These are phyloP conservation scores for Pipistrellus pygmaeus DNA, from an alignment of 2,797 vertebrate species.

Conservation along the genomic window DNA sequence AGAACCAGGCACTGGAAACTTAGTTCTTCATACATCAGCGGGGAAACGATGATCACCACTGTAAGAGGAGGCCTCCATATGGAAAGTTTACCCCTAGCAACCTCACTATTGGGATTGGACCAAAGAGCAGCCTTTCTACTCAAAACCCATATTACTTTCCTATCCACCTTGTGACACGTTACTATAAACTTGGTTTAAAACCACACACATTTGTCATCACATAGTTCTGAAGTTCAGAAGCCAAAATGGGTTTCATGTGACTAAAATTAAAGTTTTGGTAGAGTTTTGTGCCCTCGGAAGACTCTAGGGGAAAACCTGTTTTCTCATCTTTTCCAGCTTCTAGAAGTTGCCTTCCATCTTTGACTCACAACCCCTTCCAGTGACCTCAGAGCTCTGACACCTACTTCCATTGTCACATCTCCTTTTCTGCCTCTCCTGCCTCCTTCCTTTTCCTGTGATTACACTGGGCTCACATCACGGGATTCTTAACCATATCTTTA, in stretches of 20 bases:
- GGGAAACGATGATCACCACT: background rate
- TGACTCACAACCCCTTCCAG: background rate
- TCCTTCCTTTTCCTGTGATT: background rate
- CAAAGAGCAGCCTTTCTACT: background rate
- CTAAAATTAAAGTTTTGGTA: slow-evolving; percentile 27
- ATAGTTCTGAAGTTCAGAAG: background rate
- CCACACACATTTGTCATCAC: background rate
- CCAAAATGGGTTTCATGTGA: background rate
- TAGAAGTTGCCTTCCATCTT: background rate
- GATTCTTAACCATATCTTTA: background rate
- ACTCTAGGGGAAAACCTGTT: background rate
- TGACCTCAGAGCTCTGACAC: background rate
- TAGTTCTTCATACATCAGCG: background rate
- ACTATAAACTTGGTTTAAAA: background rate
- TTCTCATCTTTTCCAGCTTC: background rate
- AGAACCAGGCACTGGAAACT: background rate
- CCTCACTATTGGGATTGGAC: background rate
- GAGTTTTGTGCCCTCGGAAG: background rate
- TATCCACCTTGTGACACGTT: background rate
- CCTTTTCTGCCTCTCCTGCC: background rate
- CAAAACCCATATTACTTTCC: background rate
- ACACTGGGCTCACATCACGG: background rate
- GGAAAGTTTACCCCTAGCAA: background rate
- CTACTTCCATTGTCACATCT: background rate
- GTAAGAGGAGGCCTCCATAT: background rate